Conservation (phyloP, 2,113 vertebrate genomes). For the Sterrhoptilus dennistouni region DNA sequence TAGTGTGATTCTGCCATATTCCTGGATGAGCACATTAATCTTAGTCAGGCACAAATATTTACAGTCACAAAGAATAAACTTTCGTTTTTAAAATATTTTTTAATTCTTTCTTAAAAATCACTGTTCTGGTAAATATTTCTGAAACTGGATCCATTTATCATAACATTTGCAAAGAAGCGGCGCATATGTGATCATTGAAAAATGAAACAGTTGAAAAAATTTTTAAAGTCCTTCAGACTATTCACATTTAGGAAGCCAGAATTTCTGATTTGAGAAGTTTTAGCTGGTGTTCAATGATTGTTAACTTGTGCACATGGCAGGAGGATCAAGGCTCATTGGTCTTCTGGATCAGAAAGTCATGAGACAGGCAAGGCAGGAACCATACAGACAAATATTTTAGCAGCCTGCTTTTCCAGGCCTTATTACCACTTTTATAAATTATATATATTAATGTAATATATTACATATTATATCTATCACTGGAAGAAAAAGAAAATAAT, state of each 20-base stretch:
- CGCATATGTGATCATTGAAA: background rate
- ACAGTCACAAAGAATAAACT: background rate
- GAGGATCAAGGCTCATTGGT: background rate
- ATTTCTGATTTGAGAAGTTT: background rate
- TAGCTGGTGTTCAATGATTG: background rate
- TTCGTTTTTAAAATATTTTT: background rate
- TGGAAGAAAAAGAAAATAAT: background rate
- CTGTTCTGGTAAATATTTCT: background rate
- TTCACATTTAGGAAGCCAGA: background rate
- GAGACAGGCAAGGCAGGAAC: background rate
- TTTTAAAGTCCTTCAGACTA: background rate
- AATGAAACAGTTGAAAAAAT: background rate
- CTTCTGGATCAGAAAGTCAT: background rate
- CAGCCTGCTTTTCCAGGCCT: background rate
- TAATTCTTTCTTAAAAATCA: background rate
- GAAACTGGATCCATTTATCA: background rate
- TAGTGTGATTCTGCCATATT: background rate
- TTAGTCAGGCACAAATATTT: background rate
- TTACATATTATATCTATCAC: background rate
- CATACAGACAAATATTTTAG: background rate
- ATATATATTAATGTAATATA: background rate
- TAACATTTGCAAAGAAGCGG: background rate
- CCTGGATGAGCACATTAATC: background rate
- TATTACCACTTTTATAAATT: background rate
- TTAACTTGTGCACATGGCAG: background rate